Conservation (phyloP, 2,888 invertebrate genomes). For the Trimorus sp. region DNA sequence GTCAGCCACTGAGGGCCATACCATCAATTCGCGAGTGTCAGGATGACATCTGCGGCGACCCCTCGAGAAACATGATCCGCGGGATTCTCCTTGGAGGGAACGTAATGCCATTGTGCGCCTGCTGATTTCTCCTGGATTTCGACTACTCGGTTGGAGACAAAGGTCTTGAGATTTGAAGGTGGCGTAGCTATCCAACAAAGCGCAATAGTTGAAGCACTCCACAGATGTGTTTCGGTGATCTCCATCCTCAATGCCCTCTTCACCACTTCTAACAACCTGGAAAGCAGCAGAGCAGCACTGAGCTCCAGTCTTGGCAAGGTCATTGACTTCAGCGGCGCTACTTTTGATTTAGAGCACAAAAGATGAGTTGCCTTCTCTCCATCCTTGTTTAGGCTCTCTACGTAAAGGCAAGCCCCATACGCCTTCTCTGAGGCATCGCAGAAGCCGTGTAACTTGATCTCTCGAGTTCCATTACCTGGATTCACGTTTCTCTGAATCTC, state of each 20-base stretch:
- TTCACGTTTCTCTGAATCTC: constrained; percentile 36
- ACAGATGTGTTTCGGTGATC: constrained; percentile 13
- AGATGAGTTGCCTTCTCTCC: background rate
- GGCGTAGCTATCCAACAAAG: constrained; percentile 29
- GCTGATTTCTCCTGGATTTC: constrained; percentile 5
- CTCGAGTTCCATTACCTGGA: background rate
- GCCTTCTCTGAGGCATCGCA: constrained; percentile 67
- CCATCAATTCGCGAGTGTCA: background rate
- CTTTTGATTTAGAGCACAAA: background rate
- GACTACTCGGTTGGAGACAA: background rate
- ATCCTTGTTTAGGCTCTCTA: background rate
- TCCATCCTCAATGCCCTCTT: constrained; percentile 6
- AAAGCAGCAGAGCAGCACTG: background rate
- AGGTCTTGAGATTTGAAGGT: background rate
- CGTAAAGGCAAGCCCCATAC: constrained; percentile 69
- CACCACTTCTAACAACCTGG: background rate
- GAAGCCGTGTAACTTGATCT: constrained; percentile 54
- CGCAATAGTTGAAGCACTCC: constrained; percentile 9
- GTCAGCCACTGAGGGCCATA: background rate
- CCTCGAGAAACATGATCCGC: constrained; percentile 4
- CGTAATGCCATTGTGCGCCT: constrained; percentile 3
- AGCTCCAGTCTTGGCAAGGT: background rate
- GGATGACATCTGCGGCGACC: background rate
- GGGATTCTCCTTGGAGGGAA: constrained; percentile 4
- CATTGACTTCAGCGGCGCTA: constrained; percentile 4